Conservation (phyloP, 2,888 invertebrate genomes). For the Mactromeris polynyma region DNA sequence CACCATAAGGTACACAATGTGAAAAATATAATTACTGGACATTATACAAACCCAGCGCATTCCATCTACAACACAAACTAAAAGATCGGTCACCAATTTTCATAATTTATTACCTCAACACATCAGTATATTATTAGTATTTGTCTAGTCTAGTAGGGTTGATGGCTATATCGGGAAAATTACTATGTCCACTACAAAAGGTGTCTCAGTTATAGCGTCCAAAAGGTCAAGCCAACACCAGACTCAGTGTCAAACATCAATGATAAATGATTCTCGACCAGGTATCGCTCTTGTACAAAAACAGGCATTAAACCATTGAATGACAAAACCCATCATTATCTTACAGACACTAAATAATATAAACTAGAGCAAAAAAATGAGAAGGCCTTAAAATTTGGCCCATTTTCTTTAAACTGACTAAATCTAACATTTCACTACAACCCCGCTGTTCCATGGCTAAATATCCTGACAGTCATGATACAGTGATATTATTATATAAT, state of each 20-base stretch:
- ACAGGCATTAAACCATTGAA: constrained; percentile 26
- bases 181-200: constrained; percentile 30
- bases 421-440: no score
- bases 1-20: no score
- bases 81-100: constrained; percentile 52
- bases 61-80: neutral
- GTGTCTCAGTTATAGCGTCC: neutral
- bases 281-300: constrained; percentile 27
- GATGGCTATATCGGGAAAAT: constrained; percentile 39
- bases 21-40: no score
- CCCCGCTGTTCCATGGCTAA: no score
- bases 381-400: no score
- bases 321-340: neutral
- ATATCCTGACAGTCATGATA: no score
- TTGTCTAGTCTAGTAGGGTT: constrained; percentile 35
- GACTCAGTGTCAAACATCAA: constrained; percentile 47
- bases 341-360: no score
- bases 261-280: constrained; percentile 51
- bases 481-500: no score
- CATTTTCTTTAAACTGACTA: no score
- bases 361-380: no score
- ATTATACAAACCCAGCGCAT: no score
- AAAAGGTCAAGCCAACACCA: constrained; percentile 52
- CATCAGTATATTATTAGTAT: constrained; percentile 34
- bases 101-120: constrained; percentile 51